Evolutionary conservation across 2,888 invertebrate species (phyloP).

Genomic region (Cephus spinipes): DNA sequence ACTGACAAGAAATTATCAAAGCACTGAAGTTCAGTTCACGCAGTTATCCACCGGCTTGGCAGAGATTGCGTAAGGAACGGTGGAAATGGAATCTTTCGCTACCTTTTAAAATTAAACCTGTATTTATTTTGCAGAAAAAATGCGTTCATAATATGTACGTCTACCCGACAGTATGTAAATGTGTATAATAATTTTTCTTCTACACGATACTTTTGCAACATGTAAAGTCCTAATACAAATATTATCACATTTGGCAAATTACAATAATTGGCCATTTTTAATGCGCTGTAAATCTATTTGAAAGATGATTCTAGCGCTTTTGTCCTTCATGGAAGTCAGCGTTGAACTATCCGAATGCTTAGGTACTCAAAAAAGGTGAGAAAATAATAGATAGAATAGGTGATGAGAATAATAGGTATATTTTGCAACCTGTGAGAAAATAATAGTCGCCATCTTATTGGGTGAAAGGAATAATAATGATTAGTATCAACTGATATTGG

Average conservation of each 20-base stretch:
- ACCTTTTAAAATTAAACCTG: neutral
- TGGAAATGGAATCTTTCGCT: conserved; percentile 4
- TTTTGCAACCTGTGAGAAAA: neutral
- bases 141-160: neutral
- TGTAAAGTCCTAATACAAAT: neutral
- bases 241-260: neutral
- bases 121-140: neutral
- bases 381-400: neutral
- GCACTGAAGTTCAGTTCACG: neutral
- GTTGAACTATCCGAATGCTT: neutral
- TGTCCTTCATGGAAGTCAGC: neutral
- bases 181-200: neutral
- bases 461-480: neutral
- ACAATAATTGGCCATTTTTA: neutral
- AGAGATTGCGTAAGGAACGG: conserved; percentile 12
- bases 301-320: neutral
- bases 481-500: neutral
- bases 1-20: conserved; percentile 12
- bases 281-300: neutral
- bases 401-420: neutral
- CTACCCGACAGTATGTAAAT: neutral
- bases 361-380: neutral
- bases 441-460: neutral
- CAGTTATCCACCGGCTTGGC: neutral
- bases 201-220: neutral